These are phyloP conservation scores for Equus quagga DNA, from an alignment of 2,113 vertebrate genomes.

Conservation along the genomic window DNA sequence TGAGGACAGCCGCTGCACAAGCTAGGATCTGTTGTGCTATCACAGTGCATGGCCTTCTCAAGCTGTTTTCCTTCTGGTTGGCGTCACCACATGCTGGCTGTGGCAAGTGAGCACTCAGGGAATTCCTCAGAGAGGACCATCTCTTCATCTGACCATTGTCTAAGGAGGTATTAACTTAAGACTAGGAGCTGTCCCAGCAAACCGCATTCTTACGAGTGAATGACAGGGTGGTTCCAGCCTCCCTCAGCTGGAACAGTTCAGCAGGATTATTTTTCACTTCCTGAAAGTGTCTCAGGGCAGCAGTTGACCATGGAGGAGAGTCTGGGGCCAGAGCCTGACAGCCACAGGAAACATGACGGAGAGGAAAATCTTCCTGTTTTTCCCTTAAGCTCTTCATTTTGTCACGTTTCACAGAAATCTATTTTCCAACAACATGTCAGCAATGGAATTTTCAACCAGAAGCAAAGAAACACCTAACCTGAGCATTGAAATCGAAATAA, in stretches of 20 bases:
- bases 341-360: background rate
- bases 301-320: background rate
- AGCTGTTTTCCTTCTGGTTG: background rate
- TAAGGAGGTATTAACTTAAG: background rate
- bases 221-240: background rate
- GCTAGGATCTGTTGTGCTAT: too few species aligned
- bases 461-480: background rate
- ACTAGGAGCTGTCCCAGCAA: background rate
- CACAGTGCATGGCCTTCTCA: too few species aligned
- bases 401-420: background rate
- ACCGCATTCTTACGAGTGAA: too few species aligned
- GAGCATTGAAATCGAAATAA: background rate
- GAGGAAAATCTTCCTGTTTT: background rate
- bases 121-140: background rate
- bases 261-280: background rate
- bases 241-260: background rate
- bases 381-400: background rate
- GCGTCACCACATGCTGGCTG: background rate
- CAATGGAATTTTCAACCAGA: background rate
- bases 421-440: background rate
- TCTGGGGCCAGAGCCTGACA: background rate
- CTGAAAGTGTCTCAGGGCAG: background rate
- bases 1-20: background rate
- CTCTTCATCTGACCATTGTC: background rate
- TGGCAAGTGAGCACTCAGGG: background rate